Base-by-base conservation (phyloP, 2,888 invertebrate species). In the Amiota communis region DNA sequence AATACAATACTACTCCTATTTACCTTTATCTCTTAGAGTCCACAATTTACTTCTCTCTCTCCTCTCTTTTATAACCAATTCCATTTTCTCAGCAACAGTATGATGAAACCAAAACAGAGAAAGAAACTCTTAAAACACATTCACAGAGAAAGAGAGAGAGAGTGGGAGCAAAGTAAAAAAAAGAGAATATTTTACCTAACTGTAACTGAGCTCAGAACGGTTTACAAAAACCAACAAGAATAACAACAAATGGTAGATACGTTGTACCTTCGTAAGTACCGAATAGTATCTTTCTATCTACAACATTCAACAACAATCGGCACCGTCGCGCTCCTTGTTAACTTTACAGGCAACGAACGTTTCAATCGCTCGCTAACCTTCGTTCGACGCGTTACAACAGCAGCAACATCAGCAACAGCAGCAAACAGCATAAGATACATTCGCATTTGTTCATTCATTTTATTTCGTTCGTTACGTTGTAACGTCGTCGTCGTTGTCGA, bases 281-380 rank as follows among this genome's bases (percentile, higher is more conserved):
- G 36, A 36, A 36, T 36, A 36, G 36, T 36, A 36, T 36, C 36
- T 36, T 36, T 36, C 36, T 36, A 36, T 36, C 36, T 6, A 36
- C 36, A 23, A 36, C 36, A 36, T 36, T 36, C 8, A 36, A 36
- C 36, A 36, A 36, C 36, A 36, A 36, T 71, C 67, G 57, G 17
- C 72, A 48, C 10, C 49, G 12, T 63, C 64, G 9, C 53, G 78
- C 79, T 81, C 76, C 74, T 77, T 73, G 77, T 78, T 74, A 75
- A 74, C 72, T 63, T 81, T 81, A 81, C 80, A 82, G 75, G 76
- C 68, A 72, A 80, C 77, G 77, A 78, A 80, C 79, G 77, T 75
- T 80, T 85, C 85, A 85, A 84, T 86, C 79, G 85, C 78, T 85
- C 84, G 81, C 82, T 79, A 84, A 82, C 85, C 84, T 84, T 84